phyloP scores from a whole-genome alignment of 2,888 invertebrate genomes.

The Atethmia centrago region DNA sequence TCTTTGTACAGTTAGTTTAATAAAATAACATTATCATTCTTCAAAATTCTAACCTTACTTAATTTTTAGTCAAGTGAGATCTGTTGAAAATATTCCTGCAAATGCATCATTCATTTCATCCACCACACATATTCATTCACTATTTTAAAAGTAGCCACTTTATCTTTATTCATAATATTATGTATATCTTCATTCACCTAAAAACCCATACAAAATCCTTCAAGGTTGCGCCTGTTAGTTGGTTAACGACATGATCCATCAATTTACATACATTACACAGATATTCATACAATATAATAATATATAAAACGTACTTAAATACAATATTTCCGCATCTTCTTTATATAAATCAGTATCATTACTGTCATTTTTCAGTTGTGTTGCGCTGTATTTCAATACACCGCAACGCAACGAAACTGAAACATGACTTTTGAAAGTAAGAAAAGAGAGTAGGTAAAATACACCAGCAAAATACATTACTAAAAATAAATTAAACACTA shows the following conservation, averaged over 20 bases:
- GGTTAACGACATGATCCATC: slow-evolving; percentile 57
- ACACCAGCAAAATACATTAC: too few species aligned
- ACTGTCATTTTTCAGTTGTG: too few species aligned
- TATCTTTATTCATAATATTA: slow-evolving; percentile 26
- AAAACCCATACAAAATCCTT: slow-evolving; percentile 46
- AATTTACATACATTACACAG: slow-evolving; percentile 65
- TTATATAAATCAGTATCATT: not conserved
- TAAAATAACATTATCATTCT: not conserved
- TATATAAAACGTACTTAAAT: not conserved
- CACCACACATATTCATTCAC: not conserved
- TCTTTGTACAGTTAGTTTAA: not conserved
- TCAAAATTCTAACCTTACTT: not conserved
- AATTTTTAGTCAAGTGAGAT: not conserved
- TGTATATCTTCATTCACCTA: slow-evolving; percentile 21
- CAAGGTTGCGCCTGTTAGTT: slow-evolving; percentile 49
- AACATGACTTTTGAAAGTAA: not conserved
- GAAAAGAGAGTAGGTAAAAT: too few species aligned
- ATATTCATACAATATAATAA: too few species aligned
- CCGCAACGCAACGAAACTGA: not conserved
- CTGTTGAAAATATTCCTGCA: not conserved
- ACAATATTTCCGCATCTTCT: slow-evolving; percentile 4
- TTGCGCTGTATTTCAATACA: too few species aligned
- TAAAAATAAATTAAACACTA: too few species aligned
- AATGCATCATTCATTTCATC: slow-evolving; percentile 17
- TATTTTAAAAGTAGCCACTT: slow-evolving; percentile 16